These are phyloP conservation scores for Fragum fragum DNA, from an alignment of 2,888 invertebrate species.

Conservation along the genomic window DNA sequence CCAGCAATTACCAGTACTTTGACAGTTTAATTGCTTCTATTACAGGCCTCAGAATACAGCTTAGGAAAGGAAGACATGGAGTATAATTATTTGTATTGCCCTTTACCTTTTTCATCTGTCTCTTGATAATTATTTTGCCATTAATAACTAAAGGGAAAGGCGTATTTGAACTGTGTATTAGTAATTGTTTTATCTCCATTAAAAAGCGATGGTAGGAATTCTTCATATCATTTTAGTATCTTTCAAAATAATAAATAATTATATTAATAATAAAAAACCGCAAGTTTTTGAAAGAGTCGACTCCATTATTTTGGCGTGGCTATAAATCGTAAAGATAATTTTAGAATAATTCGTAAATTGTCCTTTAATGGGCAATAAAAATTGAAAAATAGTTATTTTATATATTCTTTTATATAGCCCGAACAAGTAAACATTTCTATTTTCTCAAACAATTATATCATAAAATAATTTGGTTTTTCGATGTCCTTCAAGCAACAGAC, in stretches of 20 bases:
- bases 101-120: neutral
- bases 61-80: neutral
- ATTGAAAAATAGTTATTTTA: neutral
- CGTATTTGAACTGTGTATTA: too few relatives aligned
- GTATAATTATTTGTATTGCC: constrained; percentile 6
- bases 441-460: constrained; percentile 4
- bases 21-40: constrained; percentile 28
- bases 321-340: constrained; percentile 1
- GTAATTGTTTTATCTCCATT: too few relatives aligned
- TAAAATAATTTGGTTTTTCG: neutral
- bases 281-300: neutral
- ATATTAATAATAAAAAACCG: too few relatives aligned
- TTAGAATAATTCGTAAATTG: constrained; percentile 11
- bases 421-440: neutral
- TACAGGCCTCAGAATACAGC: neutral
- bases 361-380: constrained; percentile 7
- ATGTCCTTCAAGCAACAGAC: too few relatives aligned
- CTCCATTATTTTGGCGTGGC: neutral
- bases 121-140: neutral
- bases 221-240: too few relatives aligned
- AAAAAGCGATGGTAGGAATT: too few relatives aligned
- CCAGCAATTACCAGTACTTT: constrained; percentile 24
- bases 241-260: too few relatives aligned
- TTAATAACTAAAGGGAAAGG: too few relatives aligned
- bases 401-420: neutral